Percentiles rank a stretch among this genome's conserved stretches.
phyloP scores from a whole-genome alignment of 2,113 vertebrate genomes.

The Gracilinanus agilis region DNA sequence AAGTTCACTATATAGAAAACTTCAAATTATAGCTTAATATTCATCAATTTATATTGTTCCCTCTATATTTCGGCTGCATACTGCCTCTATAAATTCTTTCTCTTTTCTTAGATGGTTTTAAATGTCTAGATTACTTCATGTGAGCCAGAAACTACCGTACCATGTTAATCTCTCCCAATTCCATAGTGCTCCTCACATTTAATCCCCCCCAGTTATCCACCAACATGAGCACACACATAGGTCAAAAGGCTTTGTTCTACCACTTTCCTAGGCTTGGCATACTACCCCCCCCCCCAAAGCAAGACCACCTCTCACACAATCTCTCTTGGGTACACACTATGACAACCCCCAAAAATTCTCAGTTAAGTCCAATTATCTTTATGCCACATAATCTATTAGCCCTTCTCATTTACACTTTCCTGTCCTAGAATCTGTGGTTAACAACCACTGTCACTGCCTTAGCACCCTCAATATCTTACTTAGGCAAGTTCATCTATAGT shows the following conservation, averaged over 20 bases:
- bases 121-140: background rate
- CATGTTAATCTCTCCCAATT: background rate
- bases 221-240: background rate
- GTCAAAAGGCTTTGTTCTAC: background rate
- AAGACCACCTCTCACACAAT: background rate
- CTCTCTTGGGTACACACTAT: background rate
- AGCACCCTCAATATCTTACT: background rate
- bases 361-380: background rate
- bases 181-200: background rate
- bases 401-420: background rate
- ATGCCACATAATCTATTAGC: background rate
- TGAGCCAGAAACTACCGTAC: background rate
- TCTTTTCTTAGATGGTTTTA: background rate
- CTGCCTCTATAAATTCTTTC: background rate
- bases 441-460: background rate
- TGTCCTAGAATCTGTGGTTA: background rate
- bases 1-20: no score
- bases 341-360: background rate
- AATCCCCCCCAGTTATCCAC: background rate
- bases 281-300: background rate
- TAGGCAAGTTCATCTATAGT: background rate
- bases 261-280: background rate
- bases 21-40: no score
- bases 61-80: background rate
- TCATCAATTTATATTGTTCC: constrained; percentile 1